These are phyloP conservation scores for Crotophaga sulcirostris DNA, from an alignment of 2,113 vertebrate species.

Conservation along the genomic window DNA sequence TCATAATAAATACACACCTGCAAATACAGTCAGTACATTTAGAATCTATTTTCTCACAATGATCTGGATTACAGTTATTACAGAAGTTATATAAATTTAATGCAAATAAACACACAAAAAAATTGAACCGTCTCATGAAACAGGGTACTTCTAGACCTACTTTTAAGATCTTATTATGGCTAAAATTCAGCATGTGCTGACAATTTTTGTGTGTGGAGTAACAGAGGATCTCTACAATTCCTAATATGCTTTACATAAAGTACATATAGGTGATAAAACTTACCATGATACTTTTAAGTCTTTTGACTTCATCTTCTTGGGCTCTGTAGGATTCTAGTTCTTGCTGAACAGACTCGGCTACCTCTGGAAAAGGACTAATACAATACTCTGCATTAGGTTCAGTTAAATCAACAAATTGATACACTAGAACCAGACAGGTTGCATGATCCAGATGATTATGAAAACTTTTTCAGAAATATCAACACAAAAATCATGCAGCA, in stretches of 20 bases:
- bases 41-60: background rate
- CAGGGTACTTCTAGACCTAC: background rate
- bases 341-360: conserved; percentile 95
- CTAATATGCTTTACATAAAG: background rate
- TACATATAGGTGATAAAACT: background rate
- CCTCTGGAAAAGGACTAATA: conserved; percentile 94
- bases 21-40: background rate
- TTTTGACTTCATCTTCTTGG: conserved; percentile 97
- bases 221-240: background rate
- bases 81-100: background rate
- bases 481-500: background rate
- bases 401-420: background rate
- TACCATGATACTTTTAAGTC: conserved; percentile 98
- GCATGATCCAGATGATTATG: background rate
- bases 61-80: background rate
- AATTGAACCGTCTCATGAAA: background rate
- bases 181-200: background rate
- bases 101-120: background rate
- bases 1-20: background rate
- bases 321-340: conserved; percentile 92
- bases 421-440: background rate
- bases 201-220: background rate
- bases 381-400: conserved; percentile 35
- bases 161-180: background rate
- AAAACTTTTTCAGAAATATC: background rate